Evolutionary conservation across 2,113 vertebrate genomes (phyloP).

Genomic region (Cariama cristata): DNA sequence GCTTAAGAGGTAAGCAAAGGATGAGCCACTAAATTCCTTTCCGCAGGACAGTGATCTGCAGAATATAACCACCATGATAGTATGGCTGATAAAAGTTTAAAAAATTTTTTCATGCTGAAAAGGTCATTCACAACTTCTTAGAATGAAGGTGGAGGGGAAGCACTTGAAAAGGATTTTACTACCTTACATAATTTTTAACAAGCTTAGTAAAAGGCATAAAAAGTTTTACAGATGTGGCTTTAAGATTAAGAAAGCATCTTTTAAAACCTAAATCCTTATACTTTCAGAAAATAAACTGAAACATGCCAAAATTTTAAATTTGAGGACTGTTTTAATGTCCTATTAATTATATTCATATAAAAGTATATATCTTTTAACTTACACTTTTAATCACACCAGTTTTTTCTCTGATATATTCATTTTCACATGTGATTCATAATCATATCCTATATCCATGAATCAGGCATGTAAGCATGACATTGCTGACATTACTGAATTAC

Average conservation of each 20-base stretch:
- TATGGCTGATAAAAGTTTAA: background rate
- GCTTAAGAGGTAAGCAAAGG: background rate
- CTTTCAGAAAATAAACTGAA: background rate
- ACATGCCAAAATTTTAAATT: background rate
- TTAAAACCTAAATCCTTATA: background rate
- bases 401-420: constrained; percentile 18
- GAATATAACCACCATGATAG: background rate
- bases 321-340: background rate
- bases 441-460: constrained; percentile 61
- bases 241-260: background rate
- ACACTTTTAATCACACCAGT: background rate
- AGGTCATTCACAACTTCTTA: background rate
- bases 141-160: fast-evolving
- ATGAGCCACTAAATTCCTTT: background rate
- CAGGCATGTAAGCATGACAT: constrained; percentile 49
- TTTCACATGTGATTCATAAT: constrained; percentile 46
- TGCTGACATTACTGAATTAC: constrained; percentile 63
- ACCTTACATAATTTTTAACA: background rate
- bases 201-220: background rate
- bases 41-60: background rate
- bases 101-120: background rate
- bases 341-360: background rate
- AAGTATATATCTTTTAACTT: background rate
- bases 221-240: background rate
- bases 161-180: background rate